Conservation (phyloP, 2,797 vertebrate species). For the Anisognathus igniventris region DNA sequence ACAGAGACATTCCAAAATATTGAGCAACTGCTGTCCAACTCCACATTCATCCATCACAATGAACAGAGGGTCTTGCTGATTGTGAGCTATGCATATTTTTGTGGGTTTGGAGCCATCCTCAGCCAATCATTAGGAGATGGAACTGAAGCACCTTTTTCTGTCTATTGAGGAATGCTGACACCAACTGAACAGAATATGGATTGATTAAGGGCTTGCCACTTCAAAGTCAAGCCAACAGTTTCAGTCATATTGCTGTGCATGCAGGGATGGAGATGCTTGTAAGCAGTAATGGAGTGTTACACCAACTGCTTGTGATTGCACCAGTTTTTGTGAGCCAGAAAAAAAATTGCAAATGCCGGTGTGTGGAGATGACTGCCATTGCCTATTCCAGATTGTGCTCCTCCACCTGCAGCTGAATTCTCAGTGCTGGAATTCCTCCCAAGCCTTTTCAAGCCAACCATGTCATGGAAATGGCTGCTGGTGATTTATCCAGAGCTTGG, state of each 20-base stretch:
- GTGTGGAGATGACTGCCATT: neutral
- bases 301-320: neutral
- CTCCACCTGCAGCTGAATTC: conserved; percentile 53
- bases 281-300: neutral
- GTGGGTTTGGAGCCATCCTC: neutral
- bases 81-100: neutral
- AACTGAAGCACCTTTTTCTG: neutral
- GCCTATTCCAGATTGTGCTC: neutral
- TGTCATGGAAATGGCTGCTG: conserved; percentile 30
- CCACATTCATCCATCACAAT: neutral
- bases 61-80: neutral
- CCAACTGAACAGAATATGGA: neutral
- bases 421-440: conserved; percentile 22
- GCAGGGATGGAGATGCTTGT: neutral
- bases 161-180: neutral
- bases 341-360: neutral
- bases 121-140: neutral
- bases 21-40: neutral
- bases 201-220: neutral
- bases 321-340: neutral
- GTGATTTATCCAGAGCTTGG: neutral
- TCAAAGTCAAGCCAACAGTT: neutral
- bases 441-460: neutral
- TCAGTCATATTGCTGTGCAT: neutral
- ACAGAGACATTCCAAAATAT: neutral